A percentile compares a stretch with the other conserved stretches of the same genome.
These are phyloP conservation scores for Isurus oxyrinchus DNA, from an alignment of 2,113 vertebrate genomes.

Conservation along the genomic window DNA sequence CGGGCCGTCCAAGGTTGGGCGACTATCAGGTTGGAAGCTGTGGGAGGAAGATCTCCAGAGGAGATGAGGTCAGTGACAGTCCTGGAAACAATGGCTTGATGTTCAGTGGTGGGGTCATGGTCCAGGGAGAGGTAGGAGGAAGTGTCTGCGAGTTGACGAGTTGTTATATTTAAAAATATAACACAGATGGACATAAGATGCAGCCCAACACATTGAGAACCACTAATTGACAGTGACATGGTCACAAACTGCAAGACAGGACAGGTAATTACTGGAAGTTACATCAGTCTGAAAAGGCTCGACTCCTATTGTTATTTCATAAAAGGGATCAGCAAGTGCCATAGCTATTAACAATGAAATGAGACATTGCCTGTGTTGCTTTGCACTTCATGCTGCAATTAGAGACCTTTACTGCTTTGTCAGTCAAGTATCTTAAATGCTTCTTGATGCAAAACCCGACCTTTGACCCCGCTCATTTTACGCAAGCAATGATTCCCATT, in stretches of 20 bases:
- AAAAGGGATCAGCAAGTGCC: constrained; percentile 26
- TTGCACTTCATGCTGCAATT: constrained; percentile 38
- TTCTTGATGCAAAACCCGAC: background rate
- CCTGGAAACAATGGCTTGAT: too few species aligned
- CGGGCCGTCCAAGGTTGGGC: too few species aligned
- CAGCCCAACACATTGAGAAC: background rate
- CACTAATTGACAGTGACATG: background rate
- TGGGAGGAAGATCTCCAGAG: too few species aligned
- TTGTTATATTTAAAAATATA: background rate
- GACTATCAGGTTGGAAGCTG: too few species aligned
- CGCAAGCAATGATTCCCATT: constrained; percentile 42
- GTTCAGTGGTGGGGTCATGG: too few species aligned
- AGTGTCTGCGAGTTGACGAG: too few species aligned
- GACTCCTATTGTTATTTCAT: constrained; percentile 42
- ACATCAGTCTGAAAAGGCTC: constrained; percentile 46
- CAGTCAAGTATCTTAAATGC: constrained; percentile 1
- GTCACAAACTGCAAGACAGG: background rate
- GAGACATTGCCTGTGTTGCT: background rate
- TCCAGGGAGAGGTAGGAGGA: too few species aligned
- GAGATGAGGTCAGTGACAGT: too few species aligned
- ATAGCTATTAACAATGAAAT: background rate
- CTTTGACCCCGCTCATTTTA: background rate
- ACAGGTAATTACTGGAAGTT: background rate
- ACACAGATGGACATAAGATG: background rate
- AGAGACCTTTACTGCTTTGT: constrained; percentile 21